Percentiles rank a stretch among this genome's conserved stretches.
These are phyloP conservation scores for Elanus axillaris DNA, from an alignment of 2,113 vertebrate species.

Conservation along the genomic window DNA sequence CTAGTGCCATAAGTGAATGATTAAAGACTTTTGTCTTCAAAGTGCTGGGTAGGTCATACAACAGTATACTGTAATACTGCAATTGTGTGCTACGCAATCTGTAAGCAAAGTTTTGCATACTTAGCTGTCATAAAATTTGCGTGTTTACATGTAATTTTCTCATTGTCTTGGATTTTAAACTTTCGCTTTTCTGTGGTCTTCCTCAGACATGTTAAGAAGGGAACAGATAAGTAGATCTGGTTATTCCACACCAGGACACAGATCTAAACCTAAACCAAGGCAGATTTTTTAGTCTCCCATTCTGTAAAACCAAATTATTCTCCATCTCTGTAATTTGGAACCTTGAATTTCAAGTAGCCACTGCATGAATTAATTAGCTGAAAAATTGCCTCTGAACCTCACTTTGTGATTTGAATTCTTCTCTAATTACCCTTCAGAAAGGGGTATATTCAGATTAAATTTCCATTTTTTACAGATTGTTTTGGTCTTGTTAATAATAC, in stretches of 20 bases:
- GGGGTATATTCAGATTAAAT: neutral
- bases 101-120: neutral
- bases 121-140: neutral
- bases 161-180: neutral
- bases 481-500: neutral
- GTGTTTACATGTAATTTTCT: neutral
- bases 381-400: neutral
- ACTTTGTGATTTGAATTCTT: neutral
- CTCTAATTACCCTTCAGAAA: neutral
- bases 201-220: neutral
- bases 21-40: neutral
- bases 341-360: neutral
- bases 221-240: neutral
- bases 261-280: neutral
- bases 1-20: neutral
- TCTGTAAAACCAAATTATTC: neutral
- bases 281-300: neutral
- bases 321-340: neutral
- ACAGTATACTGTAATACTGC: neutral
- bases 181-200: neutral
- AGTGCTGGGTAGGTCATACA: neutral
- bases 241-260: neutral
- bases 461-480: neutral
- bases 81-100: neutral
- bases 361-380: neutral